A percentile compares a stretch with the other conserved stretches of the same genome.
Conservation (phyloP, 2,888 invertebrate genomes). For the Emmelina monodactyla region DNA sequence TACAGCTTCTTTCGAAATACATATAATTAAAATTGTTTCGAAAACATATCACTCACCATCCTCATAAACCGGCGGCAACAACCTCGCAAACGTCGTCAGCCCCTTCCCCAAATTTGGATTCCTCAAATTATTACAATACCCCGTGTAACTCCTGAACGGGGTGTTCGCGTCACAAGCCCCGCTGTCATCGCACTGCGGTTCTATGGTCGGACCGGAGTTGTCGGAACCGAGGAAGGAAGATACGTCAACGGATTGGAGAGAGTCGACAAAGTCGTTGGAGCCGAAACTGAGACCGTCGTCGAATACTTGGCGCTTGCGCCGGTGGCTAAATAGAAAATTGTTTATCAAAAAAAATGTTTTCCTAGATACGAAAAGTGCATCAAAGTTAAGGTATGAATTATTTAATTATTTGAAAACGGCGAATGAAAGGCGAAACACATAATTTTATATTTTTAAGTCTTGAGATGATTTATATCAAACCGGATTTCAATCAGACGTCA, state of each 20-base stretch:
- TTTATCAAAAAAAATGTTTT: too few species aligned
- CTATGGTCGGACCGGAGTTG: conserved; percentile 66
- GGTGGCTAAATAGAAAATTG: too few species aligned
- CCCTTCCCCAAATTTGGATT: conserved; percentile 85
- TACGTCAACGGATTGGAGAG: conserved; percentile 81
- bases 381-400: too few species aligned
- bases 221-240: conserved; percentile 72
- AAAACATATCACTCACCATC: conserved; percentile 70
- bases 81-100: conserved; percentile 82
- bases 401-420: too few species aligned
- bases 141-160: conserved; percentile 78
- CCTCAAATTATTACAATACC: conserved; percentile 87
- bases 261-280: conserved; percentile 75
- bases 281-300: conserved; percentile 60
- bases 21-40: neutral
- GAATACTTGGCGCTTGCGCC: conserved; percentile 78
- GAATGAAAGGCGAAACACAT: too few species aligned
- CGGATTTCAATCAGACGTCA: too few species aligned
- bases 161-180: conserved; percentile 75
- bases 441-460: too few species aligned
- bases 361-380: too few species aligned
- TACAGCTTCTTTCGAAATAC: too few species aligned
- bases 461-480: too few species aligned
- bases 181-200: conserved; percentile 75
- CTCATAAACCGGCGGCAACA: conserved; percentile 87